Percentiles rank a stretch among this genome's conserved stretches.
These are phyloP conservation scores for Microplitis deprimator DNA, from an alignment of 2,888 invertebrate genomes.

Conservation along the genomic window DNA sequence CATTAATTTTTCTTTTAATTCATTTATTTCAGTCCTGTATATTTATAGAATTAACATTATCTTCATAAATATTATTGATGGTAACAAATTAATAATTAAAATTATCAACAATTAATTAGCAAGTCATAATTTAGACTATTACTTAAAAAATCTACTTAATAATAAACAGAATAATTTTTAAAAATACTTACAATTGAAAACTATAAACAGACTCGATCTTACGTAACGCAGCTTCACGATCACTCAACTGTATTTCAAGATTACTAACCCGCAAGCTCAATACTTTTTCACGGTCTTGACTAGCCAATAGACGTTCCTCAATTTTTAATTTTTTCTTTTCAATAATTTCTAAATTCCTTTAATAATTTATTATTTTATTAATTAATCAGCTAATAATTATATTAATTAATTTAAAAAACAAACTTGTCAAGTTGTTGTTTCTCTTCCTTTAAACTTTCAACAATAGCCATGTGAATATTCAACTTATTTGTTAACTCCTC, in stretches of 20 bases:
- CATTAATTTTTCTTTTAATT: constrained; percentile 59
- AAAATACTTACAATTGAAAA: constrained; percentile 57
- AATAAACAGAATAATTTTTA: background rate
- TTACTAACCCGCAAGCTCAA: constrained; percentile 52
- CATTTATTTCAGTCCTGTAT: constrained; percentile 57
- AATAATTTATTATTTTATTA: constrained; percentile 6
- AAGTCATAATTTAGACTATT: too few species aligned
- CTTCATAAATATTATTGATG: constrained; percentile 1
- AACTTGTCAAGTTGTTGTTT: constrained; percentile 55
- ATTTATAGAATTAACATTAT: background rate
- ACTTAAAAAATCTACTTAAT: too few species aligned
- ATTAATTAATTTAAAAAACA: background rate
- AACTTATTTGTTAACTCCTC: constrained; percentile 58
- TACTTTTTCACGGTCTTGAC: constrained; percentile 54
- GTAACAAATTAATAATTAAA: too few species aligned
- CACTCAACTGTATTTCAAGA: constrained; percentile 57
- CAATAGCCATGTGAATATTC: constrained; percentile 54
- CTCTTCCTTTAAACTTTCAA: constrained; percentile 57
- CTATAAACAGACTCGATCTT: constrained; percentile 60
- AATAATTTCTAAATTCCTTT: constrained; percentile 55
- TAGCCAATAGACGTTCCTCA: constrained; percentile 54
- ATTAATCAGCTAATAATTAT: background rate
- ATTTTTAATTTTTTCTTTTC: constrained; percentile 56
- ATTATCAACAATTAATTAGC: too few species aligned
- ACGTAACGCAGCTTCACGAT: constrained; percentile 59